phyloP scores from a whole-genome alignment of 2,888 invertebrate genomes.

The Octodonta nipae region DNA sequence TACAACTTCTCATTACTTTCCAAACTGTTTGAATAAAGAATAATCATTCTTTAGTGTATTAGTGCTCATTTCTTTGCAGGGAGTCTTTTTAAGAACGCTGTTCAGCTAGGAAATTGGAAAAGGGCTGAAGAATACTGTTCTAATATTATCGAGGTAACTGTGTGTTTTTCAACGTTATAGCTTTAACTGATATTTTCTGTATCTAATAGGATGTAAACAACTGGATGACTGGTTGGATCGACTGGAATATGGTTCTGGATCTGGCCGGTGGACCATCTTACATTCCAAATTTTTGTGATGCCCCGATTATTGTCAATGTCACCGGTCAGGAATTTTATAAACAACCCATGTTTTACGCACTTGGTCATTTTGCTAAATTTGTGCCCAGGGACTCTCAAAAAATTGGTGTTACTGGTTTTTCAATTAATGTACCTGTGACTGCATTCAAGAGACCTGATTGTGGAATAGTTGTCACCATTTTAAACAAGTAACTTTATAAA shows the following conservation, averaged over 20 bases:
- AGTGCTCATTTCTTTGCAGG: too few relatives aligned
- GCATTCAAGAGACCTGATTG: constrained; percentile 43
- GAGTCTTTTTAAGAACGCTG: too few relatives aligned
- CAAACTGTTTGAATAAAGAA: too few relatives aligned
- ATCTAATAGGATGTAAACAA: constrained; percentile 51
- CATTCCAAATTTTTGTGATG: constrained; percentile 64
- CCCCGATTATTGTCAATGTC: constrained; percentile 57
- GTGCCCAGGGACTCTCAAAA: constrained; percentile 46
- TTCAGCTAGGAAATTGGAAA: too few relatives aligned
- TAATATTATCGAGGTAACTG: too few relatives aligned
- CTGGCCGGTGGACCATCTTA: constrained; percentile 68
- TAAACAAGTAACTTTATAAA: constrained; percentile 48
- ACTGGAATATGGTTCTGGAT: constrained; percentile 78
- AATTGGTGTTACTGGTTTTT: constrained; percentile 25
- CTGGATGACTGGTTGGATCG: constrained; percentile 74
- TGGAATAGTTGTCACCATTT: constrained; percentile 36
- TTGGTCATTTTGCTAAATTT: constrained; percentile 64
- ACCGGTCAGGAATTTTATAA: constrained; percentile 64
- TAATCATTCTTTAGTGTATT: too few relatives aligned
- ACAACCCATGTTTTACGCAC: constrained; percentile 75
- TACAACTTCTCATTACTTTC: too few relatives aligned
- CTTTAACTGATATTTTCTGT: not conserved
- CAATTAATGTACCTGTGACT: constrained; percentile 31
- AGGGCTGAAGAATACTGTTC: too few relatives aligned
- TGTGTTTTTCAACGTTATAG: too few relatives aligned